Evolutionary conservation across 2,797 vertebrate genomes (phyloP).

Genomic region (Smutsia temminckii): DNA sequence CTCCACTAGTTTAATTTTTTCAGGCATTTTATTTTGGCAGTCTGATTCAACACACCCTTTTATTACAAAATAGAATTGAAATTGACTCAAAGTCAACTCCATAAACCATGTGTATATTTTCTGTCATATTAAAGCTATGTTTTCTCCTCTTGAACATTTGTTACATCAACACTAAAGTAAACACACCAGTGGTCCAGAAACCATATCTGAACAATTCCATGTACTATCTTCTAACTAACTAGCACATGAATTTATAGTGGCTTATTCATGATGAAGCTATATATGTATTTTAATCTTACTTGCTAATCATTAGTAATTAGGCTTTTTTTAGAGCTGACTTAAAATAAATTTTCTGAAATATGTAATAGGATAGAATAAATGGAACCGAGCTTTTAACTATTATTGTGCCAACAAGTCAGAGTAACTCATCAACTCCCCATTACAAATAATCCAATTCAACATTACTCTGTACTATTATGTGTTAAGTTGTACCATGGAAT

Average conservation of each 20-base stretch:
- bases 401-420: background rate
- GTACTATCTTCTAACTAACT: constrained; percentile 39
- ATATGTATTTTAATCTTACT: background rate
- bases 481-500: background rate
- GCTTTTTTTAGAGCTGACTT: constrained; percentile 13
- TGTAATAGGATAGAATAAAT: background rate
- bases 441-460: background rate
- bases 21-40: background rate
- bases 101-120: background rate
- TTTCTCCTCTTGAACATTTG: constrained; percentile 27
- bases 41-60: constrained; percentile 4
- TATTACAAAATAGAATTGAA: constrained; percentile 39
- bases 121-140: background rate
- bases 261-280: constrained; percentile 16
- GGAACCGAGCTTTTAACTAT: background rate
- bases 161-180: background rate
- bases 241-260: background rate
- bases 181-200: background rate
- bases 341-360: constrained; percentile 34
- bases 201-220: background rate
- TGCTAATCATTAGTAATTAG: constrained; percentile 4
- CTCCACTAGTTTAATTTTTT: constrained; percentile 37
- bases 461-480: background rate
- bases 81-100: background rate
- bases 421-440: background rate